These are phyloP conservation scores for Ostrea denselamellosa DNA, from an alignment of 1,140 invertebrate genomes.

Conservation along the genomic window DNA sequence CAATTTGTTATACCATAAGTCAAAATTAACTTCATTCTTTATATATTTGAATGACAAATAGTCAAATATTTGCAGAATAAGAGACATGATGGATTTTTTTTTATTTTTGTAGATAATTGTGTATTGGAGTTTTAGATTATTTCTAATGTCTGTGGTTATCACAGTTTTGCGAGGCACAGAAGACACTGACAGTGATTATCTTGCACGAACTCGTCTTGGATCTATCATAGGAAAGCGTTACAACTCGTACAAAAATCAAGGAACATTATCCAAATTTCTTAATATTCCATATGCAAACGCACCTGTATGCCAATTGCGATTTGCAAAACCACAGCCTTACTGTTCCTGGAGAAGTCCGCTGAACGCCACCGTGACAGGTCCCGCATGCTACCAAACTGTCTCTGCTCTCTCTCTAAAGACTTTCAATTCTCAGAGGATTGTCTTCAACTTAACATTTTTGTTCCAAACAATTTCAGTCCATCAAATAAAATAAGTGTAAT, in stretches of 20 bases:
- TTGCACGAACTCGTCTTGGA: not conserved
- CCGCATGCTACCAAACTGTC: constrained; percentile 70
- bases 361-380: constrained; percentile 81
- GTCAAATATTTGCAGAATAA: too few relatives aligned
- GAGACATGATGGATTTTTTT: not conserved
- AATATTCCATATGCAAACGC: constrained; percentile 96
- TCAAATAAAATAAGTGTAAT: constrained; percentile 35
- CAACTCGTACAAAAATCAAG: not conserved
- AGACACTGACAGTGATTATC: not conserved
- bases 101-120: not conserved
- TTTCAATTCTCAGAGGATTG: constrained; percentile 52
- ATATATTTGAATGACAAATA: too few relatives aligned
- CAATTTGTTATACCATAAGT: too few relatives aligned
- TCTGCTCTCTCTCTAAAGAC: constrained; percentile 79
- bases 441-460: constrained; percentile 55
- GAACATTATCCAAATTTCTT: constrained; percentile 82
- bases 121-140: not conserved
- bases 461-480: constrained; percentile 39
- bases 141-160: not conserved
- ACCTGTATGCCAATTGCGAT: constrained; percentile 90
- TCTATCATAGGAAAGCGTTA: not conserved
- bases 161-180: not conserved
- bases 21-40: too few relatives aligned
- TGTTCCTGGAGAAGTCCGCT: constrained; percentile 54
- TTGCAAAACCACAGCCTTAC: constrained; percentile 89